These are phyloP conservation scores for Hoplias malabaricus DNA, from an alignment of 2,113 vertebrate genomes.

Conservation along the genomic window DNA sequence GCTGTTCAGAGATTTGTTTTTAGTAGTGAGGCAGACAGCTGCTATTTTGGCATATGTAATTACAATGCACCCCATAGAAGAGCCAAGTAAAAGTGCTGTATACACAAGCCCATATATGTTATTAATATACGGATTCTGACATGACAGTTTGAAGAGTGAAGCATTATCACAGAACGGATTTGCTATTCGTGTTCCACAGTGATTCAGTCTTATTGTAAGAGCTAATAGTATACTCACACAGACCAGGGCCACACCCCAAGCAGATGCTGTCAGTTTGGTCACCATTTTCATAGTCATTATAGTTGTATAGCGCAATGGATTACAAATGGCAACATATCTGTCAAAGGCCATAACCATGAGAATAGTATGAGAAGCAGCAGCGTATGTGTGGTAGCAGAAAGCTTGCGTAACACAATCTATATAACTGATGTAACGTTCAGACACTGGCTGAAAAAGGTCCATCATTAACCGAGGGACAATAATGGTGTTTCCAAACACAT, in stretches of 20 bases:
- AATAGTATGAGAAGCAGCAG: constrained; percentile 26
- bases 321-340: constrained; percentile 65
- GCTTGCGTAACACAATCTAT: constrained; percentile 56
- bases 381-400: constrained; percentile 55
- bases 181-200: constrained; percentile 52
- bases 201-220: constrained; percentile 55
- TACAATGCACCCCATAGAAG: constrained; percentile 56
- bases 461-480: constrained; percentile 56
- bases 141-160: constrained; percentile 66
- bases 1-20: constrained; percentile 59
- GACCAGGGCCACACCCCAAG: constrained; percentile 16
- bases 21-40: constrained; percentile 56
- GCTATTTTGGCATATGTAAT: constrained; percentile 64
- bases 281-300: constrained; percentile 61
- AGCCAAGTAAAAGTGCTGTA: constrained; percentile 48
- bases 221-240: constrained; percentile 41
- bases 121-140: constrained; percentile 59
- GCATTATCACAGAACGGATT: constrained; percentile 64
- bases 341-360: constrained; percentile 70
- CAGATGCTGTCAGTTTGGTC: constrained; percentile 37
- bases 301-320: constrained; percentile 52
- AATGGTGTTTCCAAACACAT: constrained; percentile 45
- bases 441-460: neutral
- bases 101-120: constrained; percentile 62
- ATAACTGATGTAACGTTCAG: constrained; percentile 42